Evolutionary conservation across 2,888 invertebrate genomes (phyloP), one percentile per base, ranked within the genome.

Genomic region (Metopia argyrocephala): DNA sequence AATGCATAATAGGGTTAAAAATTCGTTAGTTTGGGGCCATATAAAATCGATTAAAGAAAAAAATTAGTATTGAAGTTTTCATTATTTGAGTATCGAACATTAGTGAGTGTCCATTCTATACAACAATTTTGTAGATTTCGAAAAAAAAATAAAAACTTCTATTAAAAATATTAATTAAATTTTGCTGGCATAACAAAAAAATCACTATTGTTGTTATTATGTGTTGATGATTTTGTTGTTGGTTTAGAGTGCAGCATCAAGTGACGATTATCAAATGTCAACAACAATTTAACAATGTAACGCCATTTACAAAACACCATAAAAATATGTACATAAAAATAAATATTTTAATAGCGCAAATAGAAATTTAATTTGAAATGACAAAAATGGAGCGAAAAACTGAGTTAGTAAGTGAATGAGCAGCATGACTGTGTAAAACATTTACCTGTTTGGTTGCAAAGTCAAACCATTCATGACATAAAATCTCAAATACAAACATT

Each of bases 261-360:
- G 46, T 74, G 54, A 28, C 70, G 38, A 71, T 75, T 66, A 75
- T 70, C 48, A 79, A 76, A 75, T 70, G 75, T 66, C 79, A 79
- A 62, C 71, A 79, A 25, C 76, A 70, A 75, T 79, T 65, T 70
- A 64, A 59, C 75, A 66, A 66, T 79, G 70, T 61, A 79, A 75
- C 75, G 31, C 54, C 61, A 54, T 79, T 75, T 65, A 12, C n/a
- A 70, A 56, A 69, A 69, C n/a, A 38, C 45, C 57, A 46, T 64
- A 50, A 59, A 57, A 70, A 54, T 46, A 15, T 20, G 62, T 23
- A 75, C n/a, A 61, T 66, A 52, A 61, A n/a, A 65, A 74, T 71
- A 56, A 25, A 62, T 71, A 78, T 38, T 79, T 74, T 69, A 65
- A 69, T 56, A 65, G 4, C 4, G 45, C 31, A 61, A 75, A 69